Evolutionary conservation across 2,797 vertebrate species (phyloP).

Genomic region (Ctenopoma kingsleyae): DNA sequence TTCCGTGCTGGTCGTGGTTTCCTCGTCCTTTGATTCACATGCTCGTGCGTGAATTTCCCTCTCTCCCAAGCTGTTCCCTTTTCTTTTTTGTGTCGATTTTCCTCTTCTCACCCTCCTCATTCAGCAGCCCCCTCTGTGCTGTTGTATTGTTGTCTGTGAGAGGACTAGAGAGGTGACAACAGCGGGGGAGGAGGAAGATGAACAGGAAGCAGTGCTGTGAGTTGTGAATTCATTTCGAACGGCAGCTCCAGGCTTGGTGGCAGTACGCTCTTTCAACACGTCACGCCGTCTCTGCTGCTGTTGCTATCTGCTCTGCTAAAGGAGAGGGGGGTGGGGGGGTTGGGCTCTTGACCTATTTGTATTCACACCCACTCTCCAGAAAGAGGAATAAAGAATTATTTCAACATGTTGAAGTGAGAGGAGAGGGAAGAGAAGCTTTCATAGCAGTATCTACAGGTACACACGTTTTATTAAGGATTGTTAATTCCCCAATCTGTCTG

Average conservation of each 20-base stretch:
- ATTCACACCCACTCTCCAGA: slow-evolving; percentile 66
- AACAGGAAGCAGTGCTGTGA: slow-evolving; percentile 27
- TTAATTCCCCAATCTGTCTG: neutral
- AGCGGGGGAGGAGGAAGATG: slow-evolving; percentile 54
- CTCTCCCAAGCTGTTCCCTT: neutral
- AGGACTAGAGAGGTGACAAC: slow-evolving; percentile 9
- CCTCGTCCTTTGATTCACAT: slow-evolving; percentile 37
- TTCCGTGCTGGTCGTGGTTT: neutral
- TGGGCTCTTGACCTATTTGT: slow-evolving; percentile 77
- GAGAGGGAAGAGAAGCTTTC: slow-evolving; percentile 4
- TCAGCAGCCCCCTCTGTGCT: slow-evolving; percentile 39
- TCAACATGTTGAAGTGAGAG: slow-evolving; percentile 23
- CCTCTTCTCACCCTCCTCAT: slow-evolving; percentile 9
- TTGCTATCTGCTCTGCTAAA: slow-evolving; percentile 69
- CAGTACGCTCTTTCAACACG: slow-evolving; percentile 57
- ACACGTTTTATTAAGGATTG: neutral
- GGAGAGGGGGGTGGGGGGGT: slow-evolving; percentile 40
- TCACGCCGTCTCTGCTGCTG: slow-evolving; percentile 71
- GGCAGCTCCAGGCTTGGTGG: slow-evolving; percentile 63
- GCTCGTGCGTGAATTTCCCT: slow-evolving; percentile 7
- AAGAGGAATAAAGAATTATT: slow-evolving; percentile 49
- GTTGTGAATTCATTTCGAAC: slow-evolving; percentile 44
- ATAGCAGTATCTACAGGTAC: neutral
- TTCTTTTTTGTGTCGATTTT: slow-evolving; percentile 1
- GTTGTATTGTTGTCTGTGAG: slow-evolving; percentile 17